Evolutionary conservation across 2,888 invertebrate species (phyloP), one percentile per base, ranked within the genome.

Genomic region (Sphecodes monilicornis): DNA sequence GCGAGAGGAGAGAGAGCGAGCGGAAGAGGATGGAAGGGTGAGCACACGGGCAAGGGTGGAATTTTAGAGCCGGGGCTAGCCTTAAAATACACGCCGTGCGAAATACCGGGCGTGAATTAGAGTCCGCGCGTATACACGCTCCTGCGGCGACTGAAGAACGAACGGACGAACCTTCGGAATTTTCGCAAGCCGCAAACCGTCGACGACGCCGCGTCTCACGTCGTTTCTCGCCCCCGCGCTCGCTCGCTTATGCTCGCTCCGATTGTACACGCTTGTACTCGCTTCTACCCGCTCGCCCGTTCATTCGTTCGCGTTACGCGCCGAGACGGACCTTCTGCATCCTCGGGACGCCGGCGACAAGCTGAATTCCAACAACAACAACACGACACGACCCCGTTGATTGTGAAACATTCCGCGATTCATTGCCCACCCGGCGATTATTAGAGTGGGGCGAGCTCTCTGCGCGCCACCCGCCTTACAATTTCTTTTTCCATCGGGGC

Each of bases 31-130:
- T 22, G 76, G 18, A 82, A 75, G 83, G 43, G 85, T 76, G 87
- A 74, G 71, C 78, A 84, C 80, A 76, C 75, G 73, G 89, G 91
- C 86, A 88, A 90, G 92, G 93, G 91, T 92, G 93, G 93, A 93
- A 94, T 94, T 94, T 94, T 94, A 92, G 93, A 91, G 91, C 88
- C 87, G 84, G 86, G 90, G 87, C 90, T 90, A 90, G 92, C 93
- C 93, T 94, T 93, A 93, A 94, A 94, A 94, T 93, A 94, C 93
- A 92, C 90, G 90, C 90, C 91, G 91, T 86, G 92, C 90, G 90
- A 93, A 94, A 94, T 93, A 91, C 94, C 93, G 86, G 90, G 92
- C 93, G 93, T 93, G 93, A 92, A 94, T 94, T 94, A 92, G 92
- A 93, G 91, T 92, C 90, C 80, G 89, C 74, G 83, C 81, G 80